Evolutionary conservation across 2,888 invertebrate species (phyloP), one percentile per base, ranked within the genome.

Genomic region (Polietes domitor): DNA sequence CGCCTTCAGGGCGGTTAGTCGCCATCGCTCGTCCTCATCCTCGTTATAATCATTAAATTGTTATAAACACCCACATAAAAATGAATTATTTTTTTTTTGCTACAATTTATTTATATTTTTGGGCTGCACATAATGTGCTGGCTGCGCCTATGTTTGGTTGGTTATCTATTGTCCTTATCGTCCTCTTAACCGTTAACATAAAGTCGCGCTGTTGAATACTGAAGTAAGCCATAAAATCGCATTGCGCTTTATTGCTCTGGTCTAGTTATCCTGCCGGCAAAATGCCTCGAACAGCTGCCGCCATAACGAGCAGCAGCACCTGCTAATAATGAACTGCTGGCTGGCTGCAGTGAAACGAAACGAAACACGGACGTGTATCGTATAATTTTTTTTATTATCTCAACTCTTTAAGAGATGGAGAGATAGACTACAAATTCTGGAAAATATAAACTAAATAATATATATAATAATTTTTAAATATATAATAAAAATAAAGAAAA

Each of bases 1-100:
- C n/a, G n/a, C n/a, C n/a, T n/a, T 55, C 43, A 24, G 19, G 37
- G 21, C 47, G n/a, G 15, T 5, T 53, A 26, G 37, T 50, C 53
- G 17, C 10, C 41, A 2, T 12, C 15, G n/a, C n/a, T 50, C n/a
- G n/a, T n/a, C n/a, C 21, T 28, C 26, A 12, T 7, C 32, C 32
- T 32, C 32, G 32, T 7, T n/a, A 9, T 65, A 70, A 73, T 50
- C 32, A 74, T 77, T 70, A 50, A 82, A 74, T 71, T 70, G 24
- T 71, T 71, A 75, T 65, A n/a, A 82, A 79, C 37, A 76, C 71
- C 75, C 83, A 43, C 73, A 47, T 61, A 73, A 70, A 77, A 70
- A 61, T 58, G 19, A 72, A 65, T 28, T 63, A 21, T 68, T 32
- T 80, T 70, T 70, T 21, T 28, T 43, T 12, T 37, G 17, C 41